Evolutionary conservation across 2,888 invertebrate species (phyloP).

Genomic region (Cacoxenus indagator): DNA sequence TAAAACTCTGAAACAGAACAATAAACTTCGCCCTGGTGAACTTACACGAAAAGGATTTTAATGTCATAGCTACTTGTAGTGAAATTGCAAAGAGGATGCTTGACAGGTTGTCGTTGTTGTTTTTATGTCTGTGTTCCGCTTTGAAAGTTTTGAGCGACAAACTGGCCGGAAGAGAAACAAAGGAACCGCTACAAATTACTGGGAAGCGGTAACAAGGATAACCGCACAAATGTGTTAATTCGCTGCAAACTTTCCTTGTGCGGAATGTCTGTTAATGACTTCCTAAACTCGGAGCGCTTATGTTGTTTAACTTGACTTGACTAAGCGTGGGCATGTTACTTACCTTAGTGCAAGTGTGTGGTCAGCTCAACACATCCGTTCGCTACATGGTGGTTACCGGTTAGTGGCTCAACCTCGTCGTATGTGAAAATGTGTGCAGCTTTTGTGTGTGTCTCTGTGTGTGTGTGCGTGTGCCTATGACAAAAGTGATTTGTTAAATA

Average conservation of each 20-base stretch:
- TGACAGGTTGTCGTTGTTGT: neutral
- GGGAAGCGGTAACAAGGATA: neutral
- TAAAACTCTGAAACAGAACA: slow-evolving; percentile 50
- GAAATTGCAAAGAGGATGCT: neutral
- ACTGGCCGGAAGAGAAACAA: neutral
- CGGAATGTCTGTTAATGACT: neutral
- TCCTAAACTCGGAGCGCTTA: neutral
- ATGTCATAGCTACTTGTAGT: neutral
- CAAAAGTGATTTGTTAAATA: slow-evolving; percentile 8
- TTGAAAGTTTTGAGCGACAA: neutral
- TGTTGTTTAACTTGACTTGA: neutral
- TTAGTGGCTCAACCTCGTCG: neutral
- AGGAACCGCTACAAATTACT: neutral
- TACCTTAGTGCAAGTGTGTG: neutral
- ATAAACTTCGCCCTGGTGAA: slow-evolving; percentile 40
- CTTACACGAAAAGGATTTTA: neutral
- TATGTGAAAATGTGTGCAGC: neutral
- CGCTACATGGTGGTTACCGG: neutral
- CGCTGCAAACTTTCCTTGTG: neutral
- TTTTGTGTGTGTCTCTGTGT: neutral
- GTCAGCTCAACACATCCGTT: neutral
- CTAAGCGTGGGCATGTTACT: neutral
- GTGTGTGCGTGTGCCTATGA: neutral
- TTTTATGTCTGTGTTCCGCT: neutral
- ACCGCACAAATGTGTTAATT: neutral